A percentile compares a stretch with the other conserved stretches of the same genome.
These are phyloP conservation scores for Epirrhoe alternata DNA, from an alignment of 2,888 invertebrate genomes.

Conservation along the genomic window DNA sequence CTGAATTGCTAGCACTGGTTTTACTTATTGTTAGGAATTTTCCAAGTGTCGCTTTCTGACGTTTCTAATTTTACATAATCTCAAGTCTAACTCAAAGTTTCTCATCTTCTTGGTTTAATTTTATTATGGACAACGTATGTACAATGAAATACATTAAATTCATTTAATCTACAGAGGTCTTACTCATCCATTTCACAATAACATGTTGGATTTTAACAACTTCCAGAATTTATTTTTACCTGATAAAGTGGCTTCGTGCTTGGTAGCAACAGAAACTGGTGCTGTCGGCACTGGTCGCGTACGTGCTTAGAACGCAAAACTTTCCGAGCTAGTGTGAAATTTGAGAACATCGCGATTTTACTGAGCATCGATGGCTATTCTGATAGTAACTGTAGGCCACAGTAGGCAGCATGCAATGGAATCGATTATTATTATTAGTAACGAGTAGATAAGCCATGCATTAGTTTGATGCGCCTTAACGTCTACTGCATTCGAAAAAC, in stretches of 20 bases:
- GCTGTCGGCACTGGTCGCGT: conserved; percentile 27
- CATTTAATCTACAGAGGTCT: too few relatives aligned
- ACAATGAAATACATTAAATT: too few relatives aligned
- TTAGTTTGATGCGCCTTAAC: conserved; percentile 22
- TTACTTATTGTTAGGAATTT: neutral
- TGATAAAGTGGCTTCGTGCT: neutral
- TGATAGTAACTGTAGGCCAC: conserved; percentile 31
- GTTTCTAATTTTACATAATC: too few relatives aligned
- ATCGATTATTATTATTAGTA: conserved; percentile 32
- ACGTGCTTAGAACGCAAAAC: conserved; percentile 62
- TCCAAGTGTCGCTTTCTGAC: neutral
- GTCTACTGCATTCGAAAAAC: conserved; percentile 40
- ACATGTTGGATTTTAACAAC: too few relatives aligned
- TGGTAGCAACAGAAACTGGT: neutral
- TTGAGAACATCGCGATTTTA: conserved; percentile 29
- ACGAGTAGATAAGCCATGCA: conserved; percentile 32
- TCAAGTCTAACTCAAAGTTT: too few relatives aligned
- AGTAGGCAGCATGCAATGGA: conserved; percentile 12
- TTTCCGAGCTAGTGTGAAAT: conserved; percentile 34
- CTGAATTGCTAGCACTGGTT: conserved; percentile 19
- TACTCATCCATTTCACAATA: too few relatives aligned
- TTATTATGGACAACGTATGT: too few relatives aligned
- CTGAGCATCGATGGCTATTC: conserved; percentile 45
- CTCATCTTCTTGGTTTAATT: too few relatives aligned
- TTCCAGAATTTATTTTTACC: too few relatives aligned